Percentiles rank a stretch among this genome's conserved stretches.
These are phyloP conservation scores for Miichthys miiuy DNA, from an alignment of 2,797 vertebrate genomes.

Conservation along the genomic window DNA sequence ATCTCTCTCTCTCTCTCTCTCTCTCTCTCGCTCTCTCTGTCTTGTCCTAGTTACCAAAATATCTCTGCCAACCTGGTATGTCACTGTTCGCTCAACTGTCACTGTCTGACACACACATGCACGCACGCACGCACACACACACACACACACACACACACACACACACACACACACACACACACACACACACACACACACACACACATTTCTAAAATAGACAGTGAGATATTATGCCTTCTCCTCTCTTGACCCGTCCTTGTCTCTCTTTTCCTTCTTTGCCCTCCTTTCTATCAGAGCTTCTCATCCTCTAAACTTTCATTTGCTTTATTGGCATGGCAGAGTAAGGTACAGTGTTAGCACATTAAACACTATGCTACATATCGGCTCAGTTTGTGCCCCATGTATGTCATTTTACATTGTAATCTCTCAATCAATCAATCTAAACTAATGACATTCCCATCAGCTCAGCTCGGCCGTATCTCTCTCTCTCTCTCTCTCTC, in stretches of 20 bases:
- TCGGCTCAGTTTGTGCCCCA: no score
- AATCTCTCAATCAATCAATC: no score
- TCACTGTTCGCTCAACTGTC: constrained; percentile 81
- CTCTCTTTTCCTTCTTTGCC: constrained; percentile 51
- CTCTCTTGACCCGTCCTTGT: constrained; percentile 61
- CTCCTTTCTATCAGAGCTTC: constrained; percentile 45
- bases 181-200: constrained; percentile 24
- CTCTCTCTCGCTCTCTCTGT: constrained; percentile 43
- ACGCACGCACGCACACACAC: constrained; percentile 35
- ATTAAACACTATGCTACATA: neutral
- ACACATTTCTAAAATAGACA: constrained; percentile 62
- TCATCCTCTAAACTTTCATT: constrained; percentile 24
- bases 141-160: constrained; percentile 36
- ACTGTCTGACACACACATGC: constrained; percentile 53
- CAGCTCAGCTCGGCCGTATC: no score
- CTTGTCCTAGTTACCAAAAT: constrained; percentile 83
- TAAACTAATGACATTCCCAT: no score
- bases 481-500: constrained; percentile 2
- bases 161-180: constrained; percentile 30
- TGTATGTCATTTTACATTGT: neutral
- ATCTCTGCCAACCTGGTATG: constrained; percentile 80
- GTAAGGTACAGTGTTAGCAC: neutral
- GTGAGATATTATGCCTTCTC: constrained; percentile 52
- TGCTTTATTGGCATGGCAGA: neutral
- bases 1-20: constrained; percentile 25